Percentiles rank a stretch among this genome's conserved stretches.
Evolutionary conservation across 2,797 vertebrate genomes (phyloP).

Genomic region (Aulostomus chinensis): DNA sequence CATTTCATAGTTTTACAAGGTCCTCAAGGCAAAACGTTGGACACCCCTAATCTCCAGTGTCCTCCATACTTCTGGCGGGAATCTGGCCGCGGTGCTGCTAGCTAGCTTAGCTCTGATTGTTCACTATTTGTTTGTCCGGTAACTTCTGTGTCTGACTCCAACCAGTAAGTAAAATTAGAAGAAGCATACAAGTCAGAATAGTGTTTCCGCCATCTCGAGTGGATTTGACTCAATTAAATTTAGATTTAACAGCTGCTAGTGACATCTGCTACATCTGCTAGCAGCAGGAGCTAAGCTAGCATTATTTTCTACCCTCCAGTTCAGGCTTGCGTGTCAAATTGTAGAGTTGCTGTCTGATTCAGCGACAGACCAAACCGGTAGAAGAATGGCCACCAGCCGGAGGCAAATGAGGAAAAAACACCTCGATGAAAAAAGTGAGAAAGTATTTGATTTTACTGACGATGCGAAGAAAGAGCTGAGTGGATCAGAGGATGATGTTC

Average conservation of each 20-base stretch:
- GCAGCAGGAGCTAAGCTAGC: neutral
- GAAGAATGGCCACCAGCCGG: constrained; percentile 62
- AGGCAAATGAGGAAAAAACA: constrained; percentile 68
- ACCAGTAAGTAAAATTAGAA: neutral
- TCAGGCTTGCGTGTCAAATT: neutral
- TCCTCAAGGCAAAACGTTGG: too few relatives aligned
- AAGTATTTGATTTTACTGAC: constrained; percentile 59
- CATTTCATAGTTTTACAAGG: too few relatives aligned
- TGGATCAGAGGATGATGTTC: constrained; percentile 66
- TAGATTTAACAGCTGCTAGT: too few relatives aligned
- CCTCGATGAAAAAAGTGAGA: constrained; percentile 36
- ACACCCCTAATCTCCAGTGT: too few relatives aligned
- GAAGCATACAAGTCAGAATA: too few relatives aligned
- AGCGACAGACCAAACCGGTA: too few relatives aligned
- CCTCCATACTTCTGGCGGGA: constrained; percentile 40
- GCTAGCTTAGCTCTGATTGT: neutral
- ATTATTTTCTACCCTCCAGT: neutral
- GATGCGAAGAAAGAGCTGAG: constrained; percentile 60
- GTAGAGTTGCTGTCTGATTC: neutral
- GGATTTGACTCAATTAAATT: too few relatives aligned
- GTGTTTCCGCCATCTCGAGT: too few relatives aligned
- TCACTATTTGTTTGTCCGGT: too few relatives aligned
- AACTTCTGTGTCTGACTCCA: neutral
- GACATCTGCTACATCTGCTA: too few relatives aligned
- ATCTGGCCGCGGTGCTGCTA: fast-evolving